Conservation (phyloP, 2,888 invertebrate species). For the Sminthurinus aureus region DNA sequence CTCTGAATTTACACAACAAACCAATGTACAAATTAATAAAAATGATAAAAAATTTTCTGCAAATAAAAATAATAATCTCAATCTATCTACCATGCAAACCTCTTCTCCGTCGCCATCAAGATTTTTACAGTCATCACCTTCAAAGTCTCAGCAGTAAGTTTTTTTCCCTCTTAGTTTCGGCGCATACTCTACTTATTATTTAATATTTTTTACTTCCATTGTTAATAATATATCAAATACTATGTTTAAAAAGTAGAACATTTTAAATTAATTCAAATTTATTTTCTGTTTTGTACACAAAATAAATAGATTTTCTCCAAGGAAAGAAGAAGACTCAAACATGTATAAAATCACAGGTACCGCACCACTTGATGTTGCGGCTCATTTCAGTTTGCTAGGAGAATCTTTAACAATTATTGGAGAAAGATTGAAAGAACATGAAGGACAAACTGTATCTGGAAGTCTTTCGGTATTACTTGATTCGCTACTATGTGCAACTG, state of each 20-base stretch:
- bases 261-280: not conserved
- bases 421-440: constrained; percentile 89
- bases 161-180: not conserved
- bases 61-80: constrained; percentile 26
- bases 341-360: constrained; percentile 74
- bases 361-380: constrained; percentile 87
- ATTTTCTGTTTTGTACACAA: not conserved
- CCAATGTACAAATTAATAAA: constrained; percentile 42
- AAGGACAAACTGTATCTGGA: constrained; percentile 94
- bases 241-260: too few relatives aligned
- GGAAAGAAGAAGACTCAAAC: constrained; percentile 46
- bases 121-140: not conserved
- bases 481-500: constrained; percentile 89
- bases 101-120: constrained; percentile 10
- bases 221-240: not conserved
- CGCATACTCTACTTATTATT: not conserved
- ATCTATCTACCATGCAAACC: constrained; percentile 28
- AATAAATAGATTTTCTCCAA: constrained; percentile 41
- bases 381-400: constrained; percentile 88
- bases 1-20: constrained; percentile 42
- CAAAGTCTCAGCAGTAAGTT: constrained; percentile 34
- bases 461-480: constrained; percentile 92
- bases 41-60: constrained; percentile 27
- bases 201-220: not conserved
- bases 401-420: constrained; percentile 95